Base-by-base conservation (phyloP, 2,888 invertebrate species). In the Oscheius sp. region DNA sequence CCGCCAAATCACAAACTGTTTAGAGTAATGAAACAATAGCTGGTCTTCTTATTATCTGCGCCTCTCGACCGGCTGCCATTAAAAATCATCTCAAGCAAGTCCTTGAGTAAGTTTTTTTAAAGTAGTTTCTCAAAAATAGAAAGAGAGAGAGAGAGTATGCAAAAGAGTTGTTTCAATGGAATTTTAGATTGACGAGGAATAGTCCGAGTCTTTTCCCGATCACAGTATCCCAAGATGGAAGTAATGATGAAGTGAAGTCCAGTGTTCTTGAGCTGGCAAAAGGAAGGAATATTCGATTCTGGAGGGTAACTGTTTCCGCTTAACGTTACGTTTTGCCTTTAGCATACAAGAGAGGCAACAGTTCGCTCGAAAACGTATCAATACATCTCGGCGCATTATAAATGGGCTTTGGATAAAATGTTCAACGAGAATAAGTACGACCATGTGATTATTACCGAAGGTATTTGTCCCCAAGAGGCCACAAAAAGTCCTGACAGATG, bases 401-500 rank as follows among this genome's bases (percentile, higher is more conserved):
- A 93, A 76, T 98, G 96, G 92, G 97, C 97, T 0, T 89, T 98
- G 42, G 93, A 94, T 88, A 91, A 95, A 85, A 92, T 94, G 42
- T 95, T 98, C 86, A 90, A 91, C 70, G 91, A 90, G 65, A 90
- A 93, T 87, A 92, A 92, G 55, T 93, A 93, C 87, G 91, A 93
- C 66, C 92, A 93, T 74, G 94, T 93, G 42, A 94, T 98, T 80
- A 92, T 98, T 83, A 95, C 97, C 31, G 98, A 98, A 92, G 94
- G 94, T 94, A 86, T 84, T 15, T 10, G n/a, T 29, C 20, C 46
- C 10, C 37, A n/a, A 45, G 20, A 17, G 17, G 3, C 6, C 23
- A 6, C 29, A 0, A 4, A 8, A 8, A 29, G 25, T 46, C 12
- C 86, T 87, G 76, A 31, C 88, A 94, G 98, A 98, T 90, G 98